Evolutionary conservation across 2,113 vertebrate species (phyloP).

Genomic region (Hippocampus barbouri): DNA sequence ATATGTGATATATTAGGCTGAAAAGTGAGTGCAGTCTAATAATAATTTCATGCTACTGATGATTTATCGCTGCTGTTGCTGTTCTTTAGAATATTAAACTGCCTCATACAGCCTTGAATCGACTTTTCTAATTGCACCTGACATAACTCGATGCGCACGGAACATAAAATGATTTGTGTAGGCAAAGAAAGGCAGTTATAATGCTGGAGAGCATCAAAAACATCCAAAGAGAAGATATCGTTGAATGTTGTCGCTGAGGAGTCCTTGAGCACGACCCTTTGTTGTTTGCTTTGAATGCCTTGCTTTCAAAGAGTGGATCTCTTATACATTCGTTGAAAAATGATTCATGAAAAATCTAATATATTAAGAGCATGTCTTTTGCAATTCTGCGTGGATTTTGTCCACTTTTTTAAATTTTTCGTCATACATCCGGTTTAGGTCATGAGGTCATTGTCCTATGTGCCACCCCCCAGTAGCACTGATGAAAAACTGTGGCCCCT

Average conservation of each 20-base stretch:
- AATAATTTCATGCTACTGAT: neutral
- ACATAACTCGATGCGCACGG: conserved; percentile 10
- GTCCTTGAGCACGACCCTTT: conserved; percentile 1
- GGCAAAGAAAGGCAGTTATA: conserved; percentile 1
- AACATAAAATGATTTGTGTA: conserved; percentile 18
- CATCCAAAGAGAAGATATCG: conserved; percentile 1
- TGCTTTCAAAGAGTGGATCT: too few relatives aligned
- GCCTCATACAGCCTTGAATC: conserved; percentile 26
- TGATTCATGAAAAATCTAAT: too few relatives aligned
- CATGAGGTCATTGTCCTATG: too few relatives aligned
- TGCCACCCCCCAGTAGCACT: too few relatives aligned
- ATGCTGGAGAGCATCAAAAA: conserved; percentile 3
- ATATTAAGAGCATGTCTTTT: too few relatives aligned
- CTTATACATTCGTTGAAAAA: too few relatives aligned
- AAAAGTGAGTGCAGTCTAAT: neutral
- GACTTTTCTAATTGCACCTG: conserved; percentile 28
- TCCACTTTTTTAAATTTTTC: too few relatives aligned
- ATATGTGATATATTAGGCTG: conserved; percentile 21
- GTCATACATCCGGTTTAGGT: too few relatives aligned
- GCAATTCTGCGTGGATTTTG: too few relatives aligned
- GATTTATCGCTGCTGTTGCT: conserved; percentile 22
- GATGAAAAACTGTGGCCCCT: too few relatives aligned
- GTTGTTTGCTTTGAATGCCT: too few relatives aligned
- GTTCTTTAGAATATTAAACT: conserved; percentile 26
- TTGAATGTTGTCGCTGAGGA: neutral